Evolutionary conservation across 2,113 vertebrate genomes (phyloP).

Genomic region (Riparia riparia): DNA sequence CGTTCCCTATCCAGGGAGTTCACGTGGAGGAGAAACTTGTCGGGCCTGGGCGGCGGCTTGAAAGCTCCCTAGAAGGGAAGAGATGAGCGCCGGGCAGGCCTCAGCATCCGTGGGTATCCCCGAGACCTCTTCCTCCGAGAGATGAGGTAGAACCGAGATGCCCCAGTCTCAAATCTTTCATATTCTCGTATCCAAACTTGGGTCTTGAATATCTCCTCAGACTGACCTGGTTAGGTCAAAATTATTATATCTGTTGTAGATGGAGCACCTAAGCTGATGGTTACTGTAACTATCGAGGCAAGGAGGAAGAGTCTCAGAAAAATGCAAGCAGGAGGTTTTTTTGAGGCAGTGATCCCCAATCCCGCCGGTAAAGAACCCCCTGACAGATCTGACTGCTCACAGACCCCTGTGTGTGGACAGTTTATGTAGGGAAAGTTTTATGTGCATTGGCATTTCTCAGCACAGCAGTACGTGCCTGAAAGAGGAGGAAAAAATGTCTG

Average conservation of each 20-base stretch:
- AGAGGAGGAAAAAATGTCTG: not conserved
- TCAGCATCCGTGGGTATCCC: fast-evolving
- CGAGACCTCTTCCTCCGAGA: not conserved
- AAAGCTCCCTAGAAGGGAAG: fast-evolving
- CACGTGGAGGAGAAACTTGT: not conserved
- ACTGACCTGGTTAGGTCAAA: not conserved
- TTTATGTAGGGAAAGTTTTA: not conserved
- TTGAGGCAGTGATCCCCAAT: not conserved
- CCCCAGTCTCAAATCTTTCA: fast-evolving
- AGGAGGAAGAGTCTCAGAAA: not conserved
- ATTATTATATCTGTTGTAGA: not conserved
- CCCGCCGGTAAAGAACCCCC: fast-evolving
- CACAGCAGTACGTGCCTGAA: not conserved
- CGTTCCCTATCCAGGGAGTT: not conserved
- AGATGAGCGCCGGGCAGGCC: not conserved
- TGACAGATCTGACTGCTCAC: not conserved
- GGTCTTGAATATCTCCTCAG: not conserved
- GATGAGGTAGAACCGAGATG: fast-evolving
- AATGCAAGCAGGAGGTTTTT: not conserved
- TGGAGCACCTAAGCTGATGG: not conserved
- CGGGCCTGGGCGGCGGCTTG: not conserved
- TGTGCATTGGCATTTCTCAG: not conserved
- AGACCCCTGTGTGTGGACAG: not conserved
- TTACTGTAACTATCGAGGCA: not conserved
- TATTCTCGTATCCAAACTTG: not conserved